phyloP scores from a whole-genome alignment of 2,888 invertebrate species.

The Zygothrica quintamaculata region DNA sequence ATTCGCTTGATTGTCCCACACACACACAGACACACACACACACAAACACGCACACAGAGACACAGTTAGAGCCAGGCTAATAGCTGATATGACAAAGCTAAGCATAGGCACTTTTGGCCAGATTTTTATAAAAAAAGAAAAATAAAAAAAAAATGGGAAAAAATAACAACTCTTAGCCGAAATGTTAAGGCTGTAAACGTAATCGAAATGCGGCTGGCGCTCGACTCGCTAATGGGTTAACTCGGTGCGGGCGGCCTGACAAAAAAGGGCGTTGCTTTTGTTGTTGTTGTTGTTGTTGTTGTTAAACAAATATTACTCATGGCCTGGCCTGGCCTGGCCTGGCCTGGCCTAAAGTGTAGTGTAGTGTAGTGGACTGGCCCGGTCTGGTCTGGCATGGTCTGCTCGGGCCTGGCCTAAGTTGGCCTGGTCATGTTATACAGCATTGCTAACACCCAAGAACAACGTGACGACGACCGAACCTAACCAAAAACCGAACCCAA shows the following conservation, averaged over 20 bases:
- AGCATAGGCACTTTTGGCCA: slow-evolving; percentile 6
- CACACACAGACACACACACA: slow-evolving; percentile 16
- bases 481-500: slow-evolving; percentile 9
- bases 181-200: slow-evolving; percentile 44
- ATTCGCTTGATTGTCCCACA: slow-evolving; percentile 14
- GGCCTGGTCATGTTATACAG: slow-evolving; percentile 70
- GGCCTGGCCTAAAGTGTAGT: no score
- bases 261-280: slow-evolving; percentile 71
- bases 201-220: slow-evolving; percentile 57
- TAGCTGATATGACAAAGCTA: slow-evolving; percentile 35
- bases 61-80: slow-evolving; percentile 19
- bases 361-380: no score
- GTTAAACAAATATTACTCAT: slow-evolving; percentile 77
- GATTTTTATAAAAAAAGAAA: slow-evolving; percentile 12
- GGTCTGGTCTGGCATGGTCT: slow-evolving; percentile 14
- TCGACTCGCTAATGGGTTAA: slow-evolving; percentile 53
- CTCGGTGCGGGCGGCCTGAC: slow-evolving; percentile 69
- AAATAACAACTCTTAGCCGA: slow-evolving; percentile 8
- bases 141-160: no score
- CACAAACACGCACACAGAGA: slow-evolving; percentile 5
- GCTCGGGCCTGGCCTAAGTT: slow-evolving; percentile 31
- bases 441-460: slow-evolving; percentile 76
- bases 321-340: slow-evolving; percentile 28
- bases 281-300: slow-evolving; percentile 34
- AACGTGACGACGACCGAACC: slow-evolving; percentile 69